Percentiles rank a stretch among this genome's conserved stretches.
Evolutionary conservation across 2,113 vertebrate genomes (phyloP).

Genomic region (Acanthochromis polyacanthus): DNA sequence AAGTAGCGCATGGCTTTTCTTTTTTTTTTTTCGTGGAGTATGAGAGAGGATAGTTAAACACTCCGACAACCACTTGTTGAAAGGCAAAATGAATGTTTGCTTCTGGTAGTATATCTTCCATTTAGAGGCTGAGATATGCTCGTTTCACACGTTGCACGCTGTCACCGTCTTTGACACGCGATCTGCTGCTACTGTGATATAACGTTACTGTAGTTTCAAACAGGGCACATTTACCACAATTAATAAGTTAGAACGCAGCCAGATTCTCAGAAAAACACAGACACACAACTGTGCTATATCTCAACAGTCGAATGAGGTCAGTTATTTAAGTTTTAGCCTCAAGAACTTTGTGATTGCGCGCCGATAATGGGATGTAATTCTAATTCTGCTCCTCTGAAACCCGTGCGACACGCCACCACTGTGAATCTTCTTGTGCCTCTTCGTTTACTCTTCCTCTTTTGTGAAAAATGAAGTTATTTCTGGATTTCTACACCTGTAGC

Average conservation of each 20-base stretch:
- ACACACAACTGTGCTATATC: conserved; percentile 15
- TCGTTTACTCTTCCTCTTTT: neutral
- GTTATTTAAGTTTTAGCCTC: conserved; percentile 17
- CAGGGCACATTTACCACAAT: neutral
- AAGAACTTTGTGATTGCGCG: conserved; percentile 12
- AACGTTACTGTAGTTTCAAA: neutral
- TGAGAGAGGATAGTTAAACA: neutral
- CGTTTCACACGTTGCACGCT: neutral
- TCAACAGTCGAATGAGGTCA: neutral
- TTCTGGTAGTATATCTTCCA: conserved; percentile 1
- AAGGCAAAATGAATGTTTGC: conserved; percentile 37
- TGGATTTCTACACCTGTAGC: neutral
- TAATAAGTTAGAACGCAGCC: neutral
- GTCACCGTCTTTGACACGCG: neutral
- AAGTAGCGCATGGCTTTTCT: neutral
- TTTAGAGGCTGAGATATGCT: neutral
- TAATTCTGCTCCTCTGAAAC: neutral
- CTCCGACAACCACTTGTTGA: conserved; percentile 5
- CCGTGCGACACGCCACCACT: conserved; percentile 56
- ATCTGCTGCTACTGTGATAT: conserved; percentile 43
- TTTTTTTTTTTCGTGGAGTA: conserved; percentile 8
- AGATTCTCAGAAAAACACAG: neutral
- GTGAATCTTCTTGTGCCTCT: conserved; percentile 71
- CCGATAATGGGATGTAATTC: neutral
- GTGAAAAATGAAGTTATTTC: neutral